Base-by-base conservation (phyloP, 2,888 invertebrate species). In the Kryphioiulus occultus region DNA sequence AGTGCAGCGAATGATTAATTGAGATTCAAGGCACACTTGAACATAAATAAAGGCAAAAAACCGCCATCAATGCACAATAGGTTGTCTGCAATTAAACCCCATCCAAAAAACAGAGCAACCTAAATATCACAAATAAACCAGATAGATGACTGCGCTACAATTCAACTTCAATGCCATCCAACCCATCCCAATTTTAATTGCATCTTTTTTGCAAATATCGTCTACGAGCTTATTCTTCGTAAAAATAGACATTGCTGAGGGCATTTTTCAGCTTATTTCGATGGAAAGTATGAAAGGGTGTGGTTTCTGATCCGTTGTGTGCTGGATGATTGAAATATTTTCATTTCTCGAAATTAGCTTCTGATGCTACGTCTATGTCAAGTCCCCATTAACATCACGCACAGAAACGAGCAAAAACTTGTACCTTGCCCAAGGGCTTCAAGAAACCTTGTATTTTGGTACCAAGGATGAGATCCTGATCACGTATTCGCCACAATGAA, bases 141-240 rank as follows among this genome's bases (percentile, higher is more conserved):
- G 78, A 78, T 78, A 78, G 78, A 78, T 78, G 78, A 78, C 78
- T 78, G 78, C 78, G 15, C 78, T 78, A 30, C 30, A 30, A 78
- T 78, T 26, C 15, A 78, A 12, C 78, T 78, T 78, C 78, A 78
- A 78, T 78, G 78, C 78, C 78, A 78, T 78, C 78, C 68, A 26
- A 68, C 22, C 78, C 78, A 78, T 78, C 78, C 78, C 78, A 78
- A 30, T 78, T 78, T 78, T 78, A 78, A 78, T 78, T 78, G 78
- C 78, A 78, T 78, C 78, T 78, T 78, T 78, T 59, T 78, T 30
- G 26, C 2, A 30, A 30, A 78, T 30, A 30, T 30, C 30, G 78
- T 26, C 78, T 30, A 15, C 78, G 30, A 30, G 30, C 3, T 30
- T 30, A 78, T 12, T 15, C 26, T 15, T 30, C 78, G 10, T 2